Conservation (phyloP, 1,140 invertebrate species). For the Eubasilissa regina region DNA sequence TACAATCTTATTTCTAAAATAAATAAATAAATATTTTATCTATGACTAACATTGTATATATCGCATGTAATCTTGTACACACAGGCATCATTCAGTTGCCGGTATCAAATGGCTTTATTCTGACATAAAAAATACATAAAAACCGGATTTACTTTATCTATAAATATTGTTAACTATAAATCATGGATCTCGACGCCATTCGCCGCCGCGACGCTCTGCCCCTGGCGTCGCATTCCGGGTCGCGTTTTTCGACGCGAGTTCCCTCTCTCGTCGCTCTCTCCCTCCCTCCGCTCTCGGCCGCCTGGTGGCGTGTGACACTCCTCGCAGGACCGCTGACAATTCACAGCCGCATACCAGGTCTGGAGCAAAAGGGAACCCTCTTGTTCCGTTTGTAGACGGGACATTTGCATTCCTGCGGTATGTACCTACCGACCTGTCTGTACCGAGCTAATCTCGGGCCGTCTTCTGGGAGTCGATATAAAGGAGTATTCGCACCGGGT, state of each 20-base stretch:
- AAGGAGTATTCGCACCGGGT: neutral
- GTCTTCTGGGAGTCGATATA: neutral
- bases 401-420: constrained; percentile 1
- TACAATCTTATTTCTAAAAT: too few relatives aligned
- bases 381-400: constrained; percentile 9
- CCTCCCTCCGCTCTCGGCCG: neutral
- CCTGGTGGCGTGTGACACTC: neutral
- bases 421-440: neutral
- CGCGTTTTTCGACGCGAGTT: constrained; percentile 7
- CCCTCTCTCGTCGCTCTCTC: neutral
- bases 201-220: constrained; percentile 9
- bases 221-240: constrained; percentile 16
- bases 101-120: neutral
- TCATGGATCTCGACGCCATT: constrained; percentile 2
- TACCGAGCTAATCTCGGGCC: constrained; percentile 1
- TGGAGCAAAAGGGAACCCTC: constrained; percentile 22
- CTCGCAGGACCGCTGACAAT: neutral
- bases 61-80: too few relatives aligned
- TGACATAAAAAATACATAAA: constrained; percentile 6
- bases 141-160: neutral
- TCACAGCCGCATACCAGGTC: constrained; percentile 28
- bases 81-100: too few relatives aligned
- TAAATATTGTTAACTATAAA: constrained; percentile 12
- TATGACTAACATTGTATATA: too few relatives aligned
- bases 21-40: too few relatives aligned